Conservation (phyloP, 2,888 invertebrate genomes). For the Lacanobia oleracea region DNA sequence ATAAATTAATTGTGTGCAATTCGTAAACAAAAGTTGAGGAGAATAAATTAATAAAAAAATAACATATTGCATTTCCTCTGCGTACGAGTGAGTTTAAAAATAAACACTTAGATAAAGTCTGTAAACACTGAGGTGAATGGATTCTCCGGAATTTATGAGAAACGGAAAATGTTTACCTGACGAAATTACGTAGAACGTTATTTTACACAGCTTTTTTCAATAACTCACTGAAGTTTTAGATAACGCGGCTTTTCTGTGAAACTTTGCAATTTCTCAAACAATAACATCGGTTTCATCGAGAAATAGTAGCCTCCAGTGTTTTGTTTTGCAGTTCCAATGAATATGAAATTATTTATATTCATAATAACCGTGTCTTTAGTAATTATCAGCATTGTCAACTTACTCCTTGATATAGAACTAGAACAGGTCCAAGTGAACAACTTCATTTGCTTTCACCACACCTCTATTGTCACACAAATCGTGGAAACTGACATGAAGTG, state of each 20-base stretch:
- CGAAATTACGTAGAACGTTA: constrained; percentile 61
- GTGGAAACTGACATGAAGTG: constrained; percentile 53
- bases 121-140: constrained; percentile 78
- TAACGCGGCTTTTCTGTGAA: constrained; percentile 34
- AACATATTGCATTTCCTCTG: constrained; percentile 75
- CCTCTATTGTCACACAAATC: constrained; percentile 69
- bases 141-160: constrained; percentile 70
- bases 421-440: constrained; percentile 46
- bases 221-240: constrained; percentile 40
- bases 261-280: constrained; percentile 23
- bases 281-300: neutral
- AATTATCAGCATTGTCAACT: constrained; percentile 12
- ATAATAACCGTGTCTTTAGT: constrained; percentile 14
- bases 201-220: constrained; percentile 52
- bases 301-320: neutral
- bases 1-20: constrained; percentile 63
- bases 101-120: constrained; percentile 74
- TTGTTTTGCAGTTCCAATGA: neutral
- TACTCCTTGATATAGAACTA: constrained; percentile 12
- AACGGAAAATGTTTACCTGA: constrained; percentile 65
- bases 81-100: constrained; percentile 73
- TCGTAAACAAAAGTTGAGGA: constrained; percentile 82
- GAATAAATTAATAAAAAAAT: constrained; percentile 77
- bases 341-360: neutral
- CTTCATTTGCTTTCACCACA: constrained; percentile 71